Percentiles rank a stretch among this genome's conserved stretches.
These are phyloP conservation scores for Speoplatyrhinus poulsoni DNA, from an alignment of 2,113 vertebrate genomes.

Conservation along the genomic window DNA sequence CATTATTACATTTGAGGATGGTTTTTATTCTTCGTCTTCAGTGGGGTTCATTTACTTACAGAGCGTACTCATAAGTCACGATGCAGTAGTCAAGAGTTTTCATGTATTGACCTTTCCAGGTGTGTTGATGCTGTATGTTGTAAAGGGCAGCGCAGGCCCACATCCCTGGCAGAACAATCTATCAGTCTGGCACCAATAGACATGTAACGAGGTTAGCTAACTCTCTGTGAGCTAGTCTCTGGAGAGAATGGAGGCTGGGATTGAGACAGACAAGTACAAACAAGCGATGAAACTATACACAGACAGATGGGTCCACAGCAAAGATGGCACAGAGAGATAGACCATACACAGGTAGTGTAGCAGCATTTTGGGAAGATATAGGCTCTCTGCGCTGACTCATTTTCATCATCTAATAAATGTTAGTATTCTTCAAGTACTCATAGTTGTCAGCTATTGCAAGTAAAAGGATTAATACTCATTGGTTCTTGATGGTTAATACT, in stretches of 20 bases:
- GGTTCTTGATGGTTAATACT: too few species aligned
- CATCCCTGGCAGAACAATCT: constrained; percentile 2
- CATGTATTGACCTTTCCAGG: constrained; percentile 1
- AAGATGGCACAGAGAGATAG: too few species aligned
- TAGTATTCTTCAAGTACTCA: too few species aligned
- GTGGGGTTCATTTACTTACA: neutral
- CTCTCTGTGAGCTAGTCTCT: neutral
- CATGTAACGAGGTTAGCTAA: neutral
- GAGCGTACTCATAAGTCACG: neutral
- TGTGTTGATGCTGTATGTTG: neutral
- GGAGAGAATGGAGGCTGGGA: neutral
- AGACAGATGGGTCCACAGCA: neutral
- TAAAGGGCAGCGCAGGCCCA: neutral
- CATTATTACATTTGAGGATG: neutral
- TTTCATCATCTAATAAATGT: too few species aligned
- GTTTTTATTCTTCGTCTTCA: too few species aligned
- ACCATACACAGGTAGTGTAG: neutral
- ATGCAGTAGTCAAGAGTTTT: constrained; percentile 1
- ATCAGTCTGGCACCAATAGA: neutral
- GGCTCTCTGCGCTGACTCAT: too few species aligned
- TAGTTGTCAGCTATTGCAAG: too few species aligned
- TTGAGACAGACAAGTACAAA: neutral
- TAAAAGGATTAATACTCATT: too few species aligned
- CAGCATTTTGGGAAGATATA: neutral
- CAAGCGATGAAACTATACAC: neutral